These are phyloP conservation scores for Coecobrya sp. DNA, from an alignment of 2,888 invertebrate genomes.

Conservation along the genomic window DNA sequence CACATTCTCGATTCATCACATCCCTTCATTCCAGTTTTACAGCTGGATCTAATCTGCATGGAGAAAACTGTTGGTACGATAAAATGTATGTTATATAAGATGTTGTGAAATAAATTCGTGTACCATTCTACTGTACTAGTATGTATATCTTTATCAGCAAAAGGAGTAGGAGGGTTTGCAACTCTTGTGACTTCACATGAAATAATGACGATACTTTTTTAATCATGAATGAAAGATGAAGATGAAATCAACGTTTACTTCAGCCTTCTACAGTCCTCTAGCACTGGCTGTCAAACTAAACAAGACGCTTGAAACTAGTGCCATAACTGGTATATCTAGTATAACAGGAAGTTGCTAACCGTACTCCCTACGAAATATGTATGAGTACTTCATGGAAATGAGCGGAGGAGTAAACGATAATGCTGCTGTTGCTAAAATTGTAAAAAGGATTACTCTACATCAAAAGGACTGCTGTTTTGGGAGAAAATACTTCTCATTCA, in stretches of 20 bases:
- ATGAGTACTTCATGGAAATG: conserved; percentile 10
- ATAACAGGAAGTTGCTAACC: not conserved
- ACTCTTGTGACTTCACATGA: not conserved
- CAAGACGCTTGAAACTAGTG: too few relatives aligned
- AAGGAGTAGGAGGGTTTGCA: not conserved
- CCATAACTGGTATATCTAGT: too few relatives aligned
- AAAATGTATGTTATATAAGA: not conserved
- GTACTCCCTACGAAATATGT: conserved; percentile 10
- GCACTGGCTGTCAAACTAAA: not conserved
- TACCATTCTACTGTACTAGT: not conserved
- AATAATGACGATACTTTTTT: not conserved
- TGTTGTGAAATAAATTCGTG: not conserved
- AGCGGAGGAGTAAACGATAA: not conserved
- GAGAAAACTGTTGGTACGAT: not conserved
- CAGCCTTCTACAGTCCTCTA: not conserved
- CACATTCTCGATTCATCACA: not conserved
- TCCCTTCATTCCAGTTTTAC: too few relatives aligned
- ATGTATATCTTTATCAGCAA: not conserved
- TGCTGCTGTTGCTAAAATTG: not conserved
- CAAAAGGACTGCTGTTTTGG: not conserved
- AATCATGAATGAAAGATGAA: conserved; percentile 50
- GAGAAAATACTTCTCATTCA: not conserved
- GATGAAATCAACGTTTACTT: conserved; percentile 25
- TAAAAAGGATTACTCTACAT: not conserved
- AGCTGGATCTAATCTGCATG: not conserved